Percentiles rank a stretch among this genome's conserved stretches.
Conservation (phyloP, 2,113 vertebrate genomes). For the Chamaetylas fuelleborni region DNA sequence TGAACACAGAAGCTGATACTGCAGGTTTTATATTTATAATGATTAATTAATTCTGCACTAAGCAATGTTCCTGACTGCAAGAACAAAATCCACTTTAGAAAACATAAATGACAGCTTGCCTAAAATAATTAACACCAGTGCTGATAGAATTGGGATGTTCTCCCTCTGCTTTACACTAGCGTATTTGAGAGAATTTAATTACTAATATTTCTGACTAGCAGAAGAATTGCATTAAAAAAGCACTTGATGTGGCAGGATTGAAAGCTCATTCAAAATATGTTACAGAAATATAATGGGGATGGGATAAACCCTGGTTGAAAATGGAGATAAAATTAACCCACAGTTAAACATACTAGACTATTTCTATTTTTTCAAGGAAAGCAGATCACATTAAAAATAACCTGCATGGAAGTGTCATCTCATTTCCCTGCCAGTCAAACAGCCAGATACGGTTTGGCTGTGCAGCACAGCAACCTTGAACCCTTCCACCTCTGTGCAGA, state of each 20-base stretch:
- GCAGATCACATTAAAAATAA: neutral
- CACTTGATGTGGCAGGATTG: constrained; percentile 28
- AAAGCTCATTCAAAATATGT: constrained; percentile 25
- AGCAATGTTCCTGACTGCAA: constrained; percentile 84
- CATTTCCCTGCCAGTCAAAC: neutral
- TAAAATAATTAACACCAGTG: constrained; percentile 84
- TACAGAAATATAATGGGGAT: constrained; percentile 7
- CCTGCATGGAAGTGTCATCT: neutral
- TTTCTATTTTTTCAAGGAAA: neutral
- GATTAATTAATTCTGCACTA: constrained; percentile 87
- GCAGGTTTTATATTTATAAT: constrained; percentile 87
- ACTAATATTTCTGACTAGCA: constrained; percentile 75
- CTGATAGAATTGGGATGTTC: constrained; percentile 78
- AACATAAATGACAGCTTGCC: constrained; percentile 85
- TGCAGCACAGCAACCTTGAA: neutral
- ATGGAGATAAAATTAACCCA: constrained; percentile 20
- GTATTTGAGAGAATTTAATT: constrained; percentile 73
- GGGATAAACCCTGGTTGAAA: constrained; percentile 26
- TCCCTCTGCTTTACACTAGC: constrained; percentile 64
- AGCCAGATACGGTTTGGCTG: neutral
- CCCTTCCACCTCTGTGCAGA: neutral
- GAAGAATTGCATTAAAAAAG: constrained; percentile 69
- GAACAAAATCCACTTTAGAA: constrained; percentile 84
- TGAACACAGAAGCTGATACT: constrained; percentile 80
- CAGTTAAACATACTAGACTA: neutral